Percentiles rank a stretch among this genome's conserved stretches.
Conservation (phyloP, 2,113 vertebrate genomes). For the Herpetotheres cachinnans region DNA sequence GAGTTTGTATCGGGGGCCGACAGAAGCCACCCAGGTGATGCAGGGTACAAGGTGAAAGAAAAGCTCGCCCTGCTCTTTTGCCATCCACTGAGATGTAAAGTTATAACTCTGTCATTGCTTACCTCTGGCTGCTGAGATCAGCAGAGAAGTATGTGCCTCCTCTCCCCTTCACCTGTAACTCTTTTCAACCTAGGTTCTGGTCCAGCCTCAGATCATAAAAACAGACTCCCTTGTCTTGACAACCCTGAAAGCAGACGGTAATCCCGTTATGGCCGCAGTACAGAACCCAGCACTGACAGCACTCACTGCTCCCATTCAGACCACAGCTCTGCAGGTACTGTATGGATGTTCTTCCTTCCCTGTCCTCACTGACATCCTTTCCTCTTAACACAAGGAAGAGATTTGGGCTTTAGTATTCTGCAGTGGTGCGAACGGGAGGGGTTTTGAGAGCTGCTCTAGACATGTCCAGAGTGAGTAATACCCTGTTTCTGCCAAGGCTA, state of each 20-base stretch:
- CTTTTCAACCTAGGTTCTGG: constrained; percentile 79
- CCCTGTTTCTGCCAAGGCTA: constrained; percentile 28
- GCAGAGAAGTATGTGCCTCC: rapidly evolving
- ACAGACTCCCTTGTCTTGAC: constrained; percentile 95
- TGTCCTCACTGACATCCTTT: not conserved
- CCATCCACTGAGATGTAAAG: not conserved
- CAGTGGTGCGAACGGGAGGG: not conserved
- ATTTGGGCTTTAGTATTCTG: not conserved
- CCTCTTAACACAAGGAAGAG: not conserved
- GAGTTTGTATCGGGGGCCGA: not conserved
- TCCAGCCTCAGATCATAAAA: constrained; percentile 97
- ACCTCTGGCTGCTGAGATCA: not conserved
- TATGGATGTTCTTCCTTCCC: not conserved
- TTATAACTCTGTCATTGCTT: not conserved
- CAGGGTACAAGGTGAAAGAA: not conserved
- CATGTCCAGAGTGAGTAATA: not conserved
- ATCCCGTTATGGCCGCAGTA: constrained; percentile 88
- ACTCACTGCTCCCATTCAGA: constrained; percentile 89
- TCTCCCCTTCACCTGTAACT: not conserved
- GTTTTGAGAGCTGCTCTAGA: not conserved
- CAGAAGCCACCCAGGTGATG: not conserved
- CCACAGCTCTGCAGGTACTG: constrained; percentile 88
- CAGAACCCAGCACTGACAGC: constrained; percentile 89
- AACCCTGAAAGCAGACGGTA: constrained; percentile 91
- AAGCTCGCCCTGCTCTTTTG: not conserved